phyloP scores from a whole-genome alignment of 2,797 vertebrate species.

The Megalops cyprinoides region DNA sequence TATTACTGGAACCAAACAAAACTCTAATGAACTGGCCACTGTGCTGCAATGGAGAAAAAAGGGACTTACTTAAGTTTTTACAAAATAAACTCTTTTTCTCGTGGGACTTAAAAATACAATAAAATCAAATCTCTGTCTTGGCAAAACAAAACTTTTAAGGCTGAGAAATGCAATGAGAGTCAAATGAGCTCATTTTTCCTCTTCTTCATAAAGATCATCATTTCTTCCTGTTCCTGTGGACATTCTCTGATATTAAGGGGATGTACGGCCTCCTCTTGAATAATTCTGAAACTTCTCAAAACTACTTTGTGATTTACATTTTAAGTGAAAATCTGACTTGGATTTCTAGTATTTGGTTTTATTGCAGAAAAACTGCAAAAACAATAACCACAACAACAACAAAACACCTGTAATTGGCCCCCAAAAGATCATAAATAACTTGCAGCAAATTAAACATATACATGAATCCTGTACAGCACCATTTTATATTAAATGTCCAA shows the following conservation, averaged over 20 bases:
- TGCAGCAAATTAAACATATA: too few species aligned
- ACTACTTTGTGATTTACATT: neutral
- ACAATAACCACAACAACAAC: too few species aligned
- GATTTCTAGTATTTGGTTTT: too few species aligned
- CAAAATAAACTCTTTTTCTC: neutral
- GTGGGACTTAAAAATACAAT: neutral
- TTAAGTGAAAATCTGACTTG: too few species aligned
- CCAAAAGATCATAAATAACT: too few species aligned
- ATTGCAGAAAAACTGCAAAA: too few species aligned
- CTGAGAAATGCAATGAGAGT: neutral
- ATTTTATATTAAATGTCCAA: too few species aligned
- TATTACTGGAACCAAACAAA: neutral
- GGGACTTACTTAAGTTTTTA: neutral
- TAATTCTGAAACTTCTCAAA: neutral
- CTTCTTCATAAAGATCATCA: neutral
- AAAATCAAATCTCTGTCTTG: neutral
- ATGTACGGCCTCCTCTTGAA: neutral
- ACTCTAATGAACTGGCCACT: neutral
- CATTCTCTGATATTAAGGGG: neutral
- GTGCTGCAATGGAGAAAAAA: neutral
- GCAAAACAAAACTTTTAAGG: neutral
- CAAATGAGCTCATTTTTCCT: too few species aligned
- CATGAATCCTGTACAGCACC: too few species aligned
- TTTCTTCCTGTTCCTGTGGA: neutral
- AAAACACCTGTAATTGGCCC: too few species aligned